Conservation (phyloP, 2,113 vertebrate species). For the Micronisus gabar region DNA sequence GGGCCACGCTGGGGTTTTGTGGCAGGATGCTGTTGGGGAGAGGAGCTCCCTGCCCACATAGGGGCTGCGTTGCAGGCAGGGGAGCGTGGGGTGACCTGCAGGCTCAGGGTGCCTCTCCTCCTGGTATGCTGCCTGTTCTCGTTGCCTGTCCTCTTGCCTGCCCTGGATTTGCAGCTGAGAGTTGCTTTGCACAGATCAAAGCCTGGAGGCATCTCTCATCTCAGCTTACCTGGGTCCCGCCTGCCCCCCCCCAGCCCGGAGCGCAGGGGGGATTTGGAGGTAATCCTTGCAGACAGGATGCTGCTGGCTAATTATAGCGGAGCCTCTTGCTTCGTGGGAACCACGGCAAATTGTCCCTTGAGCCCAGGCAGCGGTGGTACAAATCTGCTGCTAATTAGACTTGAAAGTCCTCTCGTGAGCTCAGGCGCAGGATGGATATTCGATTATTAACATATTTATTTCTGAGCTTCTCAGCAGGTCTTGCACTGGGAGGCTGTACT, state of each 20-base stretch:
- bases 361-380: conserved; percentile 19
- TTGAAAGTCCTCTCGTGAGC: conserved; percentile 57
- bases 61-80: not conserved
- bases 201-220: not conserved
- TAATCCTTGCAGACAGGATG: not conserved
- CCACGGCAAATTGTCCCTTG: not conserved
- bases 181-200: not conserved
- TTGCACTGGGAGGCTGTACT: not conserved
- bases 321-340: not conserved
- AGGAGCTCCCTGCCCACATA: fast-evolving
- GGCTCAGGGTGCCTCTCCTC: not conserved
- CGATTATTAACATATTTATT: conserved; percentile 52
- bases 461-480: conserved; percentile 22
- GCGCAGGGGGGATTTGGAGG: not conserved
- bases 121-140: not conserved
- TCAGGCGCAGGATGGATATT: conserved; percentile 23
- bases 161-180: not conserved
- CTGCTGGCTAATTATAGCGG: conserved; percentile 14
- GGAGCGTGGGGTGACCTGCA: not conserved
- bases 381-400: conserved; percentile 65
- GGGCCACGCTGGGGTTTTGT: not conserved
- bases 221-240: not conserved
- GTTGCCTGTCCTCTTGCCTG: not conserved
- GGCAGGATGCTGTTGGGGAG: not conserved
- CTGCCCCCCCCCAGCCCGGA: not conserved